Evolutionary conservation across 2,113 vertebrate genomes (phyloP).

Genomic region (Anoura caudifer): DNA sequence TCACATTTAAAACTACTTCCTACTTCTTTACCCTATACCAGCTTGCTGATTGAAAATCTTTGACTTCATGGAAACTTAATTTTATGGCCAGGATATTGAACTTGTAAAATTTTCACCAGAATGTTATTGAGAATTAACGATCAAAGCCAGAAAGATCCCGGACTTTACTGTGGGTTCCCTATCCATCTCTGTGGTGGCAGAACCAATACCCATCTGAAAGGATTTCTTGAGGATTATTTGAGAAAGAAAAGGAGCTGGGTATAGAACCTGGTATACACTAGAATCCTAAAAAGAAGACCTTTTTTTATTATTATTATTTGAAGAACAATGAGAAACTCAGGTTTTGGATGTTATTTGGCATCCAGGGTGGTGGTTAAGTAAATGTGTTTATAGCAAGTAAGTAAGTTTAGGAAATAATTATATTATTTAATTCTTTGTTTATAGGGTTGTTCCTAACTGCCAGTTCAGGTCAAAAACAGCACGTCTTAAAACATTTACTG

Average conservation of each 20-base stretch:
- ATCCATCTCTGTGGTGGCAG: not conserved
- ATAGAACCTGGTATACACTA: not conserved
- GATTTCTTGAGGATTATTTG: conserved; percentile 1
- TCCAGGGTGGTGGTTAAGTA: not conserved
- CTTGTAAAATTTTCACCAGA: not conserved
- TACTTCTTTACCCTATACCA: not conserved
- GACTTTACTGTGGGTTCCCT: not conserved
- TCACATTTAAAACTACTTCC: not conserved
- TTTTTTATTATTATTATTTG: not conserved
- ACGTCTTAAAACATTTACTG: conserved; percentile 96
- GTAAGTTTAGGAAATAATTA: not conserved
- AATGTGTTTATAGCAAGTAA: not conserved
- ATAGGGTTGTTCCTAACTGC: conserved; percentile 96
- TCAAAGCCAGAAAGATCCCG: not conserved
- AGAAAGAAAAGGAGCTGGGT: not conserved
- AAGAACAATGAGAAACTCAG: not conserved
- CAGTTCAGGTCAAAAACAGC: conserved; percentile 98
- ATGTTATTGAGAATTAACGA: not conserved
- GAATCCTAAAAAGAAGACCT: accelerated
- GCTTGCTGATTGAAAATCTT: not conserved
- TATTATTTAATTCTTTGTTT: conserved; percentile 58
- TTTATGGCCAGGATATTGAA: conserved; percentile 18
- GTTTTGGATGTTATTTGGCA: conserved; percentile 13
- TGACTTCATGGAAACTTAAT: not conserved
- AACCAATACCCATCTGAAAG: not conserved